Evolutionary conservation across 2,888 invertebrate species (phyloP).

Genomic region (Philereme transversata): DNA sequence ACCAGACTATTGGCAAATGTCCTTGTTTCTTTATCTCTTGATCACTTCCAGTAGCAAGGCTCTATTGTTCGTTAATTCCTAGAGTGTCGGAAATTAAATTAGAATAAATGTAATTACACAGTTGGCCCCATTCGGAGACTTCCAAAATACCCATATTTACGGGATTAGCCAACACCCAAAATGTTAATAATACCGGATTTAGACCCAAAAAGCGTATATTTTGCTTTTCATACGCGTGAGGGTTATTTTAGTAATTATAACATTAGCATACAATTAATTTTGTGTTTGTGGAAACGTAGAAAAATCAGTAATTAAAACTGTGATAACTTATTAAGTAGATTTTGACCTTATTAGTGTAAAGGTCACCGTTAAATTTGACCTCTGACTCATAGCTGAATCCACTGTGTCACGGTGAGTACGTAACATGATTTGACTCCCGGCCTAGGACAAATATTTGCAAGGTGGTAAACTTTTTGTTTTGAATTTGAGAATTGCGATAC

Average conservation of each 20-base stretch:
- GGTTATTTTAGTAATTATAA: slow-evolving; percentile 60
- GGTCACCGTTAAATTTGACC: too few relatives aligned
- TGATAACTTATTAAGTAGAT: slow-evolving; percentile 7
- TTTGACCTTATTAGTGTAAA: too few relatives aligned
- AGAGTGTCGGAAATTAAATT: slow-evolving; percentile 69
- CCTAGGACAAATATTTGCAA: too few relatives aligned
- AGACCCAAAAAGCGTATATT: slow-evolving; percentile 38
- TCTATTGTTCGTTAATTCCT: slow-evolving; percentile 23
- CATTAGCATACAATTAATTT: slow-evolving; percentile 59
- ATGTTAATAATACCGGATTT: slow-evolving; percentile 54
- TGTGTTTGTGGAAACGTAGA: slow-evolving; percentile 28
- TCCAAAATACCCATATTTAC: slow-evolving; percentile 63
- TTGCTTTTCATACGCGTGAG: slow-evolving; percentile 43
- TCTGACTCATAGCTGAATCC: too few relatives aligned
- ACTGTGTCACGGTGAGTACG: too few relatives aligned
- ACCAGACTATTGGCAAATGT: too few relatives aligned
- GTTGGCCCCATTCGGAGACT: slow-evolving; percentile 65
- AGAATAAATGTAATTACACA: slow-evolving; percentile 75
- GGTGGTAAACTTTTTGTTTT: too few relatives aligned
- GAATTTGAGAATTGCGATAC: too few relatives aligned
- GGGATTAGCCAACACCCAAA: slow-evolving; percentile 57
- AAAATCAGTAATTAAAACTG: slow-evolving; percentile 24
- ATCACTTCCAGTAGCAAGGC: slow-evolving; percentile 7
- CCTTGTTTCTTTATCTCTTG: too few relatives aligned
- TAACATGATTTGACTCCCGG: too few relatives aligned